Evolutionary conservation across 2,888 invertebrate genomes (phyloP), one percentile per base, ranked within the genome.

Genomic region (Listrodromus nycthemerus): DNA sequence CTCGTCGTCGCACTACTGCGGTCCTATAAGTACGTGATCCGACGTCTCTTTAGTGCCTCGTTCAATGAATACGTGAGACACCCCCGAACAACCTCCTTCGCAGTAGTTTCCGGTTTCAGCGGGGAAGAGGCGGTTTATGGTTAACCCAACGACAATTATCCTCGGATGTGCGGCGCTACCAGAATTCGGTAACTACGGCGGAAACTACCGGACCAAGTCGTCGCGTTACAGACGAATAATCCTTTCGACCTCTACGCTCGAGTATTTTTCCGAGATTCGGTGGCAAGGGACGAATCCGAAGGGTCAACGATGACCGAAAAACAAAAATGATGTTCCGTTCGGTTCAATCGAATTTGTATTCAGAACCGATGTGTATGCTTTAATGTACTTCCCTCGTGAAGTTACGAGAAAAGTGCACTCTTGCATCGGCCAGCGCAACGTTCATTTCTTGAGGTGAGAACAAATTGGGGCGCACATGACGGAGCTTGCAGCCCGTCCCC

Each of bases 21-120:
- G 70, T 45, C 33, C 16, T 10, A 19, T 5, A 63, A 82, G 73
- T 78, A 82, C 82, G 78, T 78, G 73, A 78, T 82, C 74, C 50
- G 50, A 67, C 63, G 77, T 33, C 73, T 63, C 61, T 78, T 78
- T 69, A 78, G 82, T 78, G 82, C 30, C 78, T 74, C 82, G 61
- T 78, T 78, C 74, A 69, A 82, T 82, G 82, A 82, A 82, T 80
- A 83, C 76, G 79, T 83, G 80, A 83, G 50, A 76, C 37, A 63
- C 78, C 41, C 78, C 41, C 30, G 19, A 79, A 70, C 74, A 65
- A 75, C 66, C 30, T 50, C 55, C 61, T 27, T 33, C 27, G 58
- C 21, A 61, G 65, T 58, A 41, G n/a, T 61, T 61, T 58, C 73
- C 27, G 58, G 45, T 58, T 73, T 41, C 61, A 52, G 21, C 55